These are phyloP conservation scores for Acheta domesticus DNA, from an alignment of 2,888 invertebrate genomes.

Conservation along the genomic window DNA sequence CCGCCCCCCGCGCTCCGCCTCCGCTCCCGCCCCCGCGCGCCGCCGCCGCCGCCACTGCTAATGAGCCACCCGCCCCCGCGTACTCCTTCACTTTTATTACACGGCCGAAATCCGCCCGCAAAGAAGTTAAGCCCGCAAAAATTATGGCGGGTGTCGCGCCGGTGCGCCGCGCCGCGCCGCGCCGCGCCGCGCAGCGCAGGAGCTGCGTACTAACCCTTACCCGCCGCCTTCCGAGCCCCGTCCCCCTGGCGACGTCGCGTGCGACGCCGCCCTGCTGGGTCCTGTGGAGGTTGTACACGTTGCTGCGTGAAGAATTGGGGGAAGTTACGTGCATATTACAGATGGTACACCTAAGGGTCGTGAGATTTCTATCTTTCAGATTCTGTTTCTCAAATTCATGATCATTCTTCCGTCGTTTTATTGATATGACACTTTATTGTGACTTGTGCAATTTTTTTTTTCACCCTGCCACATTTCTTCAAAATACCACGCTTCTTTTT, in stretches of 20 bases:
- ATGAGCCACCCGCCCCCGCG: background rate
- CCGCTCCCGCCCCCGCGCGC: background rate
- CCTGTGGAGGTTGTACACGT: too few species aligned
- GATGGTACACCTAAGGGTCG: too few species aligned
- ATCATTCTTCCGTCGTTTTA: too few species aligned
- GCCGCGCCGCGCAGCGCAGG: background rate
- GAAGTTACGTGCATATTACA: too few species aligned
- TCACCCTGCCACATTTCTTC: too few species aligned
- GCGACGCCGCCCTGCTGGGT: too few species aligned
- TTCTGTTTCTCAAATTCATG: too few species aligned
- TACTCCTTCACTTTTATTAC: constrained; percentile 18
- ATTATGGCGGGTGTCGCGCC: background rate
- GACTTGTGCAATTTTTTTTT: too few species aligned
- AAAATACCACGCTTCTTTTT: too few species aligned
- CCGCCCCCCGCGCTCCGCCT: background rate
- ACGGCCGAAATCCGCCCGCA: constrained; percentile 1
- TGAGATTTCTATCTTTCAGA: too few species aligned
- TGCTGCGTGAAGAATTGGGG: too few species aligned
- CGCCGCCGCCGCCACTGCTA: background rate
- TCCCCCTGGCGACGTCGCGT: background rate
- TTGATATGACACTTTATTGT: too few species aligned
- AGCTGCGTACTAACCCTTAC: background rate
- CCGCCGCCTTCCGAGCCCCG: background rate
- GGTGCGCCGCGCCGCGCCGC: background rate
- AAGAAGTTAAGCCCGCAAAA: constrained; percentile 8